Conservation (phyloP, 1,140 invertebrate species). For the Pogonomyrmex californicus region DNA sequence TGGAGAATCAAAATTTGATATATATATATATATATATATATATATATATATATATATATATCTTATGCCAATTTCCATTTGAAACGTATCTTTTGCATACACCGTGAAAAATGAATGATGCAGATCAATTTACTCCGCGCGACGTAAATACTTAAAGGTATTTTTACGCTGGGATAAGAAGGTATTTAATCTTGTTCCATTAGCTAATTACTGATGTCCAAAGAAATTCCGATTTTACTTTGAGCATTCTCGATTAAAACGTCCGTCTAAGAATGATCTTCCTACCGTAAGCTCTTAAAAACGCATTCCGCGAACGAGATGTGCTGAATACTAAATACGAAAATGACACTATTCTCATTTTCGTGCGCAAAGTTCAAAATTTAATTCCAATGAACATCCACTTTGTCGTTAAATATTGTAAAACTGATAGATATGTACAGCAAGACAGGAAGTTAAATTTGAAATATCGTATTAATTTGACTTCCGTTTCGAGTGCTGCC, state of each 20-base stretch:
- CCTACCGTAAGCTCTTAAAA: conserved; percentile 35
- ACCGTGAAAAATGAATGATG: not conserved
- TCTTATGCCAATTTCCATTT: not conserved
- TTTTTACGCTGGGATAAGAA: conserved; percentile 38
- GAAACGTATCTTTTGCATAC: not conserved
- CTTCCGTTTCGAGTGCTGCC: not conserved
- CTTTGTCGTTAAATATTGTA: not conserved
- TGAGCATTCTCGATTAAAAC: conserved; percentile 62
- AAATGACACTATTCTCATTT: not conserved
- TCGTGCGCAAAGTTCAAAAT: not conserved
- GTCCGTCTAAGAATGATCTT: not conserved
- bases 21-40: no score
- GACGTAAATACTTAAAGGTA: conserved; percentile 56
- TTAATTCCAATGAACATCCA: not conserved
- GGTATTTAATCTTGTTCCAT: conserved; percentile 60
- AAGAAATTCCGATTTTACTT: conserved; percentile 62
- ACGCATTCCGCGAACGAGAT: conserved; percentile 8
- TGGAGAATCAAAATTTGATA: not conserved
- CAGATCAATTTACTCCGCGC: conserved; percentile 20
- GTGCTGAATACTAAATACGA: conserved; percentile 21
- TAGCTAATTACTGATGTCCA: conserved; percentile 63
- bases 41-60: no score
- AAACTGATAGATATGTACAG: not conserved
- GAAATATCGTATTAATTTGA: not conserved
- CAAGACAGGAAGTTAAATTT: not conserved